Evolutionary conservation across 1,140 invertebrate species (phyloP).

Genomic region (Pseudoatta argentina): DNA sequence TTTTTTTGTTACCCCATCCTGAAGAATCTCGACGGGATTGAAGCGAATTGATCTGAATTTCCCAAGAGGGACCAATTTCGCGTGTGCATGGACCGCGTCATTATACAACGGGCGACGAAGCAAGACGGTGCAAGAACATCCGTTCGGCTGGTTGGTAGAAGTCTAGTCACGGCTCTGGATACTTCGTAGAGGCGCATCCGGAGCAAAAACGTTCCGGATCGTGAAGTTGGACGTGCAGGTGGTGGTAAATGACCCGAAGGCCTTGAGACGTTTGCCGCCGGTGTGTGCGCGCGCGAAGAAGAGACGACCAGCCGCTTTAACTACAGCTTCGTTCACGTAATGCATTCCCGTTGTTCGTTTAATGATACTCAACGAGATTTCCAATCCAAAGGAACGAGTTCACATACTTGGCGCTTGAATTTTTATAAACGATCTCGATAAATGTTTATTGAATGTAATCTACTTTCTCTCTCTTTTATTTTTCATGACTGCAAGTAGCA

Average conservation of each 20-base stretch:
- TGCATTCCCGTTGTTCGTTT: conserved; percentile 23
- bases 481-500: neutral
- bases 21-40: neutral
- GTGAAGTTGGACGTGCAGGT: conserved; percentile 82
- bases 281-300: conserved; percentile 60
- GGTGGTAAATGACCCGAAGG: conserved; percentile 85
- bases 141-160: conserved; percentile 26
- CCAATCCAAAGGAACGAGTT: neutral
- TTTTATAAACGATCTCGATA: conserved; percentile 22
- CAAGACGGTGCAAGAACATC: conserved; percentile 30
- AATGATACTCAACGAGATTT: conserved; percentile 42
- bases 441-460: conserved; percentile 12
- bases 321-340: conserved; percentile 61
- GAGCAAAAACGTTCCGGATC: conserved; percentile 78
- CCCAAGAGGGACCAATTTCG: neutral
- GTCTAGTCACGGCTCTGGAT: conserved; percentile 66
- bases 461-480: conserved; percentile 3
- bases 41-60: neutral
- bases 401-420: neutral
- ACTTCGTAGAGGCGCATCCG: conserved; percentile 48
- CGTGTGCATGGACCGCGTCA: neutral
- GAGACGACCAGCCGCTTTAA: conserved; percentile 51
- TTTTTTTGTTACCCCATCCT: neutral
- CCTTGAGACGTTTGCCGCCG: conserved; percentile 83
- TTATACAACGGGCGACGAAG: conserved; percentile 9